Conservation (phyloP, 2,113 vertebrate species). For the Ranitomeya variabilis region DNA sequence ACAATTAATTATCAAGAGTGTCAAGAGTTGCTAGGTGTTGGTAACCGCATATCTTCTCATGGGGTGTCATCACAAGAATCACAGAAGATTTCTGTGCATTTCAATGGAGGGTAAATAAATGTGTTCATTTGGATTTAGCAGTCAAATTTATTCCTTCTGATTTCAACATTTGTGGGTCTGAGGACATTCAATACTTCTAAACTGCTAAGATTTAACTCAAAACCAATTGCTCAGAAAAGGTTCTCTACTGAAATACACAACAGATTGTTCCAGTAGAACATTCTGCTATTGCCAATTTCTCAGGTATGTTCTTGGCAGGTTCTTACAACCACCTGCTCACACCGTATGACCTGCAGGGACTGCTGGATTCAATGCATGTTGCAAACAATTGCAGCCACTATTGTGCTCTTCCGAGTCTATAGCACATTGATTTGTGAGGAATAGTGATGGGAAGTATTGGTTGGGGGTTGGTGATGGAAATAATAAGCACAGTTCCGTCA, state of each 20-base stretch:
- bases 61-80: background rate
- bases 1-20: slow-evolving; percentile 44
- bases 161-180: background rate
- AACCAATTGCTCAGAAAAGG: background rate
- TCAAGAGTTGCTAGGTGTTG: background rate
- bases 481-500: background rate
- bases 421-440: background rate
- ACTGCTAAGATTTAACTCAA: background rate
- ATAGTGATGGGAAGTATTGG: background rate
- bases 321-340: slow-evolving; percentile 20
- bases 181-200: background rate
- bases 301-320: slow-evolving; percentile 44
- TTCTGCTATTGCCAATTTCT: background rate
- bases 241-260: background rate
- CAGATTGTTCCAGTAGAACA: slow-evolving; percentile 15
- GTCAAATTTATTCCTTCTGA: background rate
- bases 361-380: background rate
- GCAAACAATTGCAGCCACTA: background rate
- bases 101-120: background rate
- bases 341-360: slow-evolving; percentile 9
- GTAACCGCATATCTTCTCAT: background rate
- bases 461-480: background rate
- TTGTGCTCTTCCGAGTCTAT: background rate
- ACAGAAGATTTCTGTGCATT: background rate
- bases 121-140: background rate